Evolutionary conservation across 1,140 invertebrate species (phyloP), one percentile per base, ranked within the genome.

Genomic region (Thaumetopoea pityocampa): DNA sequence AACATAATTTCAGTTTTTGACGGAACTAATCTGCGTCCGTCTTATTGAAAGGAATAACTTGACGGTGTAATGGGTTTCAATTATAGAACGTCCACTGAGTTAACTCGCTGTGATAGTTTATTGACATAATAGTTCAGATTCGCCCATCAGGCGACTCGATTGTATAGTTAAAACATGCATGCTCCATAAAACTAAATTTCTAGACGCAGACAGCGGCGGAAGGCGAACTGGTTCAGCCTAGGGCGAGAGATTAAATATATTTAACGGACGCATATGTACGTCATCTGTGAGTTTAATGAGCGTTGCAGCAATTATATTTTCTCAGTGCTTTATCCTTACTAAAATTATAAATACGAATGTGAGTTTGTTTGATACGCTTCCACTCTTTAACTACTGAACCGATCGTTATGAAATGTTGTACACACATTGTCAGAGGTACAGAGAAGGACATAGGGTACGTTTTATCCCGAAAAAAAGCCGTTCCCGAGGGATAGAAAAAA

Each of bases 111-210:
- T 53, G 52, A 58, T 55, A 37, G 53, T 64, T 61, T 63, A 70
- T 68, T 61, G 52, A 67, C 45, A 46, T 66, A 59, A 66, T 57
- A 61, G 50, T 54, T 67, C 47, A 52, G 43, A 58, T 56, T 54
- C 43, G 52, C 49, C 57, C 55, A 37, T 51, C 35, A 56, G 54
- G 34, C 38, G 43, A 51, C 43, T 50, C 42, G 56, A 50, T 67
- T 68, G 67, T 63, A 57, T 54, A 24, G 38, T 41, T 29, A 15
- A 24, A 51, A 57, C 71, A 67, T 64, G 67, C 65, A 76, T 62
- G 61, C 50, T 36, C 11, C 20, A 69, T 42, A 70, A n/a, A n/a
- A 69, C 63, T 55, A 55, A 57, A 72, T 64, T 44, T 41, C 43
- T 38, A 56, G 29, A 44, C 54, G 51, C 47, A 38, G 26, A n/a